Conservation (phyloP, 2,888 invertebrate species). For the Anodontia alba region DNA sequence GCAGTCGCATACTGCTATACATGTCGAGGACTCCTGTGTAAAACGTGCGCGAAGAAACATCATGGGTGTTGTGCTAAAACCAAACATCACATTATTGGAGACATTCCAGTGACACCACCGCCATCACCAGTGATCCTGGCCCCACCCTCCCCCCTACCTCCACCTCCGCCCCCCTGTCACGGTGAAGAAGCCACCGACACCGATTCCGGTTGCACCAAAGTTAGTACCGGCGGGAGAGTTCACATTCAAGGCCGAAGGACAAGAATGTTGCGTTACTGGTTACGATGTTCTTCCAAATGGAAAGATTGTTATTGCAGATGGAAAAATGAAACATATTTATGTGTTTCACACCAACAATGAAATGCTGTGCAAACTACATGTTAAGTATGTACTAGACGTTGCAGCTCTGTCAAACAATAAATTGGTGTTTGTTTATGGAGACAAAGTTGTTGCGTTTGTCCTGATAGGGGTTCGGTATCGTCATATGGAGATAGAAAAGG, state of each 20-base stretch:
- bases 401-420: neutral
- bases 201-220: neutral
- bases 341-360: neutral
- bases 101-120: neutral
- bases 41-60: neutral
- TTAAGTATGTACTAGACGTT: neutral
- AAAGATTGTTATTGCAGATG: neutral
- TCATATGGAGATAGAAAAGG: conserved; percentile 4
- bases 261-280: neutral
- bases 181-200: neutral
- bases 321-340: neutral
- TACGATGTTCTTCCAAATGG: neutral
- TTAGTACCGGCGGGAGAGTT: neutral
- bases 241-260: neutral
- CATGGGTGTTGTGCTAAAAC: neutral
- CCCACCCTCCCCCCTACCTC: neutral
- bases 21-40: neutral
- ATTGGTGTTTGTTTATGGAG: conserved; percentile 3
- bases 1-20: neutral
- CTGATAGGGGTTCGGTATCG: neutral
- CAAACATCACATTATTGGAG: neutral
- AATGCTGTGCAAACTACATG: neutral
- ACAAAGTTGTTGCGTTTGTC: neutral
- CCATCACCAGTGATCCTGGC: neutral
- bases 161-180: neutral